phyloP scores from a whole-genome alignment of 2,888 invertebrate genomes.

The Ectemnius continuus region DNA sequence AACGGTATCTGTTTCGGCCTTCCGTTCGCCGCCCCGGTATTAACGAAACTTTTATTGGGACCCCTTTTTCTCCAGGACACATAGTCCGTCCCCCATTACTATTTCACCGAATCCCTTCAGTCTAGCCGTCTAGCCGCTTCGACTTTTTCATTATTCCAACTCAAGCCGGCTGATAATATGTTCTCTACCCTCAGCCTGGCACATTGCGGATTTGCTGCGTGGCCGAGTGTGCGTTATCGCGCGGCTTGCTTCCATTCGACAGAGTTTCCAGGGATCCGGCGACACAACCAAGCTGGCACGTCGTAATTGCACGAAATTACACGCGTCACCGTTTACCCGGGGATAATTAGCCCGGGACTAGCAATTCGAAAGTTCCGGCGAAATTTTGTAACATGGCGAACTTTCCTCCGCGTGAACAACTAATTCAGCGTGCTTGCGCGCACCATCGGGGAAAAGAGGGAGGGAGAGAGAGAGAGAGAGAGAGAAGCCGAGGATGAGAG shows the following conservation, averaged over 20 bases:
- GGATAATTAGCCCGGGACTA: constrained; percentile 44
- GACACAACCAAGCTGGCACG: constrained; percentile 28
- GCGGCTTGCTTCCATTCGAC: too few species aligned
- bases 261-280: constrained; percentile 17
- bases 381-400: constrained; percentile 42
- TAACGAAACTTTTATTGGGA: not conserved
- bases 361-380: constrained; percentile 40
- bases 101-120: not conserved
- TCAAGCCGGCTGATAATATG: not conserved
- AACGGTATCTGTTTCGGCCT: constrained; percentile 26
- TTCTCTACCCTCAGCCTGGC: not conserved
- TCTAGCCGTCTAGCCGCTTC: constrained; percentile 10
- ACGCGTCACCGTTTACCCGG: constrained; percentile 32
- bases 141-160: not conserved
- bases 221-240: too few species aligned
- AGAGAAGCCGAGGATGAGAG: too few species aligned
- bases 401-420: constrained; percentile 21
- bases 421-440: constrained; percentile 26
- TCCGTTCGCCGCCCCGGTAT: not conserved
- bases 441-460: too few species aligned
- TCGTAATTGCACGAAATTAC: constrained; percentile 43
- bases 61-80: not conserved
- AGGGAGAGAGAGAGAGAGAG: too few species aligned
- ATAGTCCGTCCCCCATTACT: not conserved
- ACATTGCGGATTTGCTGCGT: too few species aligned